These are phyloP conservation scores for Tipula unca DNA, from an alignment of 2,888 invertebrate genomes.

Conservation along the genomic window DNA sequence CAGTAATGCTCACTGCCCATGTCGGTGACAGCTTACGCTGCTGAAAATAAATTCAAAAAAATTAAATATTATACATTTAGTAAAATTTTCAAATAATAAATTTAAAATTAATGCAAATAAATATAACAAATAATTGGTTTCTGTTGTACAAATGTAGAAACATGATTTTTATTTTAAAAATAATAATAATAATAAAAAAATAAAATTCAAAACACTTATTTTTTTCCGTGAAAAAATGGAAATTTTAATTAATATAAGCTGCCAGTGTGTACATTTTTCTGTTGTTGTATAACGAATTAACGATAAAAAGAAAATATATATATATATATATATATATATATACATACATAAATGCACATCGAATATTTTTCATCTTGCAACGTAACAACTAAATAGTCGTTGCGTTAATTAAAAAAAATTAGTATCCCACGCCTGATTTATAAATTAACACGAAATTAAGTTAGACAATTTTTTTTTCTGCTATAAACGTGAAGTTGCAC, in stretches of 20 bases:
- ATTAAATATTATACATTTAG: neutral
- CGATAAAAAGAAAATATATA: neutral
- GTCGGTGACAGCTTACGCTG: slow-evolving; percentile 86
- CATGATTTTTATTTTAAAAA: neutral
- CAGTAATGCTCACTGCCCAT: slow-evolving; percentile 98
- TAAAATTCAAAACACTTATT: too few relatives aligned
- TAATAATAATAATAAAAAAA: slow-evolving; percentile 18
- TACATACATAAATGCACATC: neutral
- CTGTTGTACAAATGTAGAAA: neutral
- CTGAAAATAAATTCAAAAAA: slow-evolving; percentile 31
- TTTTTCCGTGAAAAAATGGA: neutral
- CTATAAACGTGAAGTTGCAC: neutral
- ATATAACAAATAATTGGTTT: slow-evolving; percentile 2
- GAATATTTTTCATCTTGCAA: neutral
- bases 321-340: neutral
- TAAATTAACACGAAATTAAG: slow-evolving; percentile 31
- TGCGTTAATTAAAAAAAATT: slow-evolving; percentile 33
- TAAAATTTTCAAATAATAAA: neutral
- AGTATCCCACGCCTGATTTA: slow-evolving; percentile 37
- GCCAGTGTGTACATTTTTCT: slow-evolving; percentile 16
- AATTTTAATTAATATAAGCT: slow-evolving; percentile 22
- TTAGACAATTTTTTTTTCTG: neutral
- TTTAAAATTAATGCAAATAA: neutral
- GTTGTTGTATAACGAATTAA: neutral
- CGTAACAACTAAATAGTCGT: neutral